These are phyloP conservation scores for Amblyteles armatorius DNA, from an alignment of 2,888 invertebrate genomes.

Conservation along the genomic window DNA sequence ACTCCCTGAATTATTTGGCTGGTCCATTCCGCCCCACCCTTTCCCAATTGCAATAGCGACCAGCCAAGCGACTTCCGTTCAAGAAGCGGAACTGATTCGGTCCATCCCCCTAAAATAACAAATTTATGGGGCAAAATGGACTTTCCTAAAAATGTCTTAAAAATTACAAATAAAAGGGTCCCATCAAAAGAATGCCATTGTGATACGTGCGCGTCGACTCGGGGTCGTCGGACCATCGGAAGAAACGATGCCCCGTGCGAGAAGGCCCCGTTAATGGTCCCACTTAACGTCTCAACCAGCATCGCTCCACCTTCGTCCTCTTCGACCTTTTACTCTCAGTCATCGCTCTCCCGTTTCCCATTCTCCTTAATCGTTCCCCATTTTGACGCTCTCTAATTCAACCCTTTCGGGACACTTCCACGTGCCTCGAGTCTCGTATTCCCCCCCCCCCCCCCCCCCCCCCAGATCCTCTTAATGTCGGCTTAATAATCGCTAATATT, in stretches of 20 bases:
- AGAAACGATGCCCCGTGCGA: conserved; percentile 51
- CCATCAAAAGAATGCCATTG: conserved; percentile 76
- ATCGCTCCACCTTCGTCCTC: conserved; percentile 62
- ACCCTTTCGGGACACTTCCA: conserved; percentile 3
- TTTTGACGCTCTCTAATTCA: conserved; percentile 37
- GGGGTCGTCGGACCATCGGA: conserved; percentile 35
- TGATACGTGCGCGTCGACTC: conserved; percentile 38
- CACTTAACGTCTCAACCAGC: conserved; percentile 84
- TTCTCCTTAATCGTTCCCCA: conserved; percentile 5
- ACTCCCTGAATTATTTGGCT: no score
- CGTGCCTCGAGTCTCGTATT: conserved; percentile 26
- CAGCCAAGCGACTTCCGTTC: no score
- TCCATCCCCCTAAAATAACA: no score
- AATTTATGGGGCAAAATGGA: no score
- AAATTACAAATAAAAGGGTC: conserved; percentile 13
- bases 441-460: background rate
- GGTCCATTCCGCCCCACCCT: no score
- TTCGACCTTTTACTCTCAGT: conserved; percentile 55
- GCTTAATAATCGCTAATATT: conserved; percentile 84
- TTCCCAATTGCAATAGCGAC: no score
- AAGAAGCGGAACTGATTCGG: no score
- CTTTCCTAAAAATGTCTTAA: no score
- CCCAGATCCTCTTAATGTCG: conserved; percentile 38
- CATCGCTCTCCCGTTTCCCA: conserved; percentile 43
- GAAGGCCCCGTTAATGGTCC: conserved; percentile 81